Percentiles rank a stretch among this genome's conserved stretches.
Conservation (phyloP, 2,888 invertebrate species). For the Beris chalybata region DNA sequence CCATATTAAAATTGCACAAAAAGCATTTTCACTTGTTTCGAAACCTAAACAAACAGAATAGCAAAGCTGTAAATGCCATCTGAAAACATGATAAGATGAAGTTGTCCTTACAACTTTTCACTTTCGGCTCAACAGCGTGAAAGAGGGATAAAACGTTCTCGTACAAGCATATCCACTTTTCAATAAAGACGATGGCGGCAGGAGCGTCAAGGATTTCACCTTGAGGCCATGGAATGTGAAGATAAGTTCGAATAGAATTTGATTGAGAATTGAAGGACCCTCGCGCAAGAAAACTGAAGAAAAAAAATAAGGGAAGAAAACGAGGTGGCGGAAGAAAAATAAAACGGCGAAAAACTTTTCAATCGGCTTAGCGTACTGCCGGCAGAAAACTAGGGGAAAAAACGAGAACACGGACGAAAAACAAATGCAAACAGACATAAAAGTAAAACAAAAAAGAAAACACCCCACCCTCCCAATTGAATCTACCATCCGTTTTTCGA, state of each 20-base stretch:
- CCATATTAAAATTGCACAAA: conserved; percentile 13
- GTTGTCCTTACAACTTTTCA: conserved; percentile 32
- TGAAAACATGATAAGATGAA: conserved; percentile 23
- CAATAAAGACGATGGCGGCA: conserved; percentile 24
- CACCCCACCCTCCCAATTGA: too few species aligned
- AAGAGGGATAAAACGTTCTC: conserved; percentile 29
- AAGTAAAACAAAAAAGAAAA: too few species aligned
- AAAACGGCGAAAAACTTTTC: conserved; percentile 26
- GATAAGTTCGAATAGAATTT: conserved; percentile 25
- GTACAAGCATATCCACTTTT: conserved; percentile 32
- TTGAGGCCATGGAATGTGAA: conserved; percentile 14
- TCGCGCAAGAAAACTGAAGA: background rate
- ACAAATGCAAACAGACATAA: too few species aligned
- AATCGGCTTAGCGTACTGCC: conserved; percentile 27
- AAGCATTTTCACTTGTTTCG: conserved; percentile 28
- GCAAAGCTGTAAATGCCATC: conserved; percentile 24
- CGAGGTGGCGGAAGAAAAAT: conserved; percentile 1
- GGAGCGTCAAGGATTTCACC: conserved; percentile 8
- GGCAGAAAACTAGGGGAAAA: background rate
- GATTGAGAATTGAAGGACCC: conserved; percentile 22
- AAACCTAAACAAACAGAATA: conserved; percentile 30
- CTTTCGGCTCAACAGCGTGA: conserved; percentile 27
- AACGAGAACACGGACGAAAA: background rate
- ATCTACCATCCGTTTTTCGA: too few species aligned
- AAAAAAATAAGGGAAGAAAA: background rate